Conservation (phyloP, 92 coral and sea anemone species). For the Epizoanthus illoricatus region DNA sequence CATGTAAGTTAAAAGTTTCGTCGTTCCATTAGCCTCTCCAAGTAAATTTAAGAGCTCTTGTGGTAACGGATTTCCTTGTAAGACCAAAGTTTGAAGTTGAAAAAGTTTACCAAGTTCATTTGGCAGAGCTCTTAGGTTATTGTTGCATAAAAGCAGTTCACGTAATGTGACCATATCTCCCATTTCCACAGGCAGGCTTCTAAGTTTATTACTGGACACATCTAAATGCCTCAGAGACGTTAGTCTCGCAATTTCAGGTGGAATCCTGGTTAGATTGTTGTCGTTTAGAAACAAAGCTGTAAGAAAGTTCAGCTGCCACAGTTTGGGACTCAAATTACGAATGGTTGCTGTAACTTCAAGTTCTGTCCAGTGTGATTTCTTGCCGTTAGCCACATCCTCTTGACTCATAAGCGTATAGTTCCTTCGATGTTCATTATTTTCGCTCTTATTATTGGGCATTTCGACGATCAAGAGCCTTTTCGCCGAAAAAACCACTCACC, state of each 20-base stretch:
- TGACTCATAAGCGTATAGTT: conserved; percentile 84
- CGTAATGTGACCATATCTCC: conserved; percentile 99
- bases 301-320: conserved; percentile 97
- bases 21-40: conserved; percentile 87
- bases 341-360: conserved; percentile 98
- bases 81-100: conserved; percentile 94
- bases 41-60: conserved; percentile 83
- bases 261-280: conserved; percentile 94
- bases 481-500: conserved; percentile 66
- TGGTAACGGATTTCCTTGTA: conserved; percentile 94
- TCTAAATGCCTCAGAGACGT: conserved; percentile 89
- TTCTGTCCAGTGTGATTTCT: conserved; percentile 96
- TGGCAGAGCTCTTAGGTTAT: conserved; percentile 88
- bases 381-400: conserved; percentile 92
- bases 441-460: conserved; percentile 98
- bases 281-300: conserved; percentile 94
- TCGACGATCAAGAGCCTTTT: conserved; percentile 89
- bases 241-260: conserved; percentile 93
- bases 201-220: conserved; percentile 93
- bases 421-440: conserved; percentile 96
- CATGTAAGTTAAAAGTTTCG: conserved; percentile 84
- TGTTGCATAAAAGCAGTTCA: conserved; percentile 97
- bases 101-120: conserved; percentile 99
- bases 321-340: conserved; percentile 98
- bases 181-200: conserved; percentile 99